A percentile compares a stretch with the other conserved stretches of the same genome.
Conservation (phyloP, 2,888 invertebrate genomes). For the Parthenolecanium corni region DNA sequence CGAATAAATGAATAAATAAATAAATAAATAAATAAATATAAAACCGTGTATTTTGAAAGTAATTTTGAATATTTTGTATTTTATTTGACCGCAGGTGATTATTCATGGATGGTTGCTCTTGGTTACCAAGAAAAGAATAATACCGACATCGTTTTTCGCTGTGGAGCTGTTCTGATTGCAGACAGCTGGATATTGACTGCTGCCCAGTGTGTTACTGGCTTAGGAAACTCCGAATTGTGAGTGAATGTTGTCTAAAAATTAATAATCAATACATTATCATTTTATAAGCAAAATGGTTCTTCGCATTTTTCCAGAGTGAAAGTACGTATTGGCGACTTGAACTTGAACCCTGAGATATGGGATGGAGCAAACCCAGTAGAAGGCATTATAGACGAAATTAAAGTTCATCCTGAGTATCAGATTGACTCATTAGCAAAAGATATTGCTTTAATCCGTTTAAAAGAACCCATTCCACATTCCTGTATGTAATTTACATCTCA, state of each 20-base stretch:
- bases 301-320: slow-evolving; percentile 14
- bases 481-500: slow-evolving; percentile 4
- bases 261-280: no score
- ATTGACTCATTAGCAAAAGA: slow-evolving; percentile 24
- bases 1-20: no score
- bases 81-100: slow-evolving; percentile 10
- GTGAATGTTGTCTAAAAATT: no score
- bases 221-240: no score
- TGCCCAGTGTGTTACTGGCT: neutral
- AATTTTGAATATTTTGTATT: no score
- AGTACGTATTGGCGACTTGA: slow-evolving; percentile 31
- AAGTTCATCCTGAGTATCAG: slow-evolving; percentile 30
- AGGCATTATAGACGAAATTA: slow-evolving; percentile 22
- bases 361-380: slow-evolving; percentile 31
- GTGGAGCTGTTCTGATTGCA: slow-evolving; percentile 1
- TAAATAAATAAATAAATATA: no score
- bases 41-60: no score
- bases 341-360: slow-evolving; percentile 22
- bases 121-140: neutral
- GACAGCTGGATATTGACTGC: neutral
- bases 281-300: no score
- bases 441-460: slow-evolving; percentile 29
- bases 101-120: slow-evolving; percentile 8
- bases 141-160: neutral
- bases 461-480: neutral